Conservation (phyloP, 2,888 invertebrate genomes). For the Hirtodrosophila alboralis region DNA sequence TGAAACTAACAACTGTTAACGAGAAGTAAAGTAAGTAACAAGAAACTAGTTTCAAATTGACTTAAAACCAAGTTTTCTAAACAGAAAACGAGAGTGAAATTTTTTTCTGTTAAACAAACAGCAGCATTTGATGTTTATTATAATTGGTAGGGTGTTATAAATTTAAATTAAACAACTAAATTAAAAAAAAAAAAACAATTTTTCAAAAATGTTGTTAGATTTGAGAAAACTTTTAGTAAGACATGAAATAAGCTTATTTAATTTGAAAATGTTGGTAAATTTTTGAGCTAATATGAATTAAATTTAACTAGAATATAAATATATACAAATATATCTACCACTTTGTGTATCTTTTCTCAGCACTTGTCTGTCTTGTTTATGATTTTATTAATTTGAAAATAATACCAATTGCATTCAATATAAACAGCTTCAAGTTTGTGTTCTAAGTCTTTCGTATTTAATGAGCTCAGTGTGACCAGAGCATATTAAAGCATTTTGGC, state of each 20-base stretch:
- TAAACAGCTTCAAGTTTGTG: conserved; percentile 43
- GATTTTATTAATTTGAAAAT: no score
- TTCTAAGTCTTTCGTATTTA: conserved; percentile 53
- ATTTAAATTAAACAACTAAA: neutral
- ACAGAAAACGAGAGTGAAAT: conserved; percentile 68
- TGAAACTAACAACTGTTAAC: conserved; percentile 71
- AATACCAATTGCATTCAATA: neutral
- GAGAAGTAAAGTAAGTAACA: conserved; percentile 8
- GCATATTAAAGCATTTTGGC: conserved; percentile 27
- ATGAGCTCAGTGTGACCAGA: conserved; percentile 14
- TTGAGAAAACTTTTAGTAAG: no score
- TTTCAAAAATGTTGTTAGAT: no score
- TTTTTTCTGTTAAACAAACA: conserved; percentile 33
- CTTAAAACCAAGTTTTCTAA: conserved; percentile 40
- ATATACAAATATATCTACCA: no score
- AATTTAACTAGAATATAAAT: no score
- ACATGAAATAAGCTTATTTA: no score
- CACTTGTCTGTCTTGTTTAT: no score
- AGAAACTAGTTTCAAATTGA: conserved; percentile 46
- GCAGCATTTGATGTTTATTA: neutral
- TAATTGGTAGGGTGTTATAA: conserved; percentile 7
- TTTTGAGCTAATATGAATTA: no score
- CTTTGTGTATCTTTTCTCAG: no score
- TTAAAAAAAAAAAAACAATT: no score
- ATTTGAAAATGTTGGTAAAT: no score